These are phyloP conservation scores for Dasypolia templi DNA, from an alignment of 2,888 invertebrate genomes.

Conservation along the genomic window DNA sequence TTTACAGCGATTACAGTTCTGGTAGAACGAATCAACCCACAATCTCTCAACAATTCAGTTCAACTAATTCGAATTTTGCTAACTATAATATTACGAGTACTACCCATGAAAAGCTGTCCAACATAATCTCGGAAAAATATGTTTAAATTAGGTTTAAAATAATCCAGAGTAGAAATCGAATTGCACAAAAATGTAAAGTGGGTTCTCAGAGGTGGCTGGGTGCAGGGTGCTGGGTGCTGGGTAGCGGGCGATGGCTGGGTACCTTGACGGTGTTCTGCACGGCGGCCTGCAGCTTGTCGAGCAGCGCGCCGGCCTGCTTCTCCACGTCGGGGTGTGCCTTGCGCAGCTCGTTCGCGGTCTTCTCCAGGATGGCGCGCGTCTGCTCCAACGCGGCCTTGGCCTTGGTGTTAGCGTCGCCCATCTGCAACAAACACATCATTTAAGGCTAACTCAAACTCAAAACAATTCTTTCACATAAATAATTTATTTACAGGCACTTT, in stretches of 20 bases:
- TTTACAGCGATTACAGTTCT: not conserved
- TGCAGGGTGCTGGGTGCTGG: no score
- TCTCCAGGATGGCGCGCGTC: slow-evolving; percentile 77
- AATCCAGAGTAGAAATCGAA: not conserved
- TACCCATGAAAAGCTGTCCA: no score
- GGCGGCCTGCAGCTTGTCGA: slow-evolving; percentile 79
- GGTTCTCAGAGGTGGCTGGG: no score
- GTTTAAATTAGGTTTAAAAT: not conserved
- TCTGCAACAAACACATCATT: slow-evolving; percentile 66
- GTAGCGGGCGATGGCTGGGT: slow-evolving; percentile 49
- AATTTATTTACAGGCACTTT: not conserved
- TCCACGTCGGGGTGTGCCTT: slow-evolving; percentile 85
- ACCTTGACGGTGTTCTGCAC: slow-evolving; percentile 80
- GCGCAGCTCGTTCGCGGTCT: slow-evolving; percentile 80
- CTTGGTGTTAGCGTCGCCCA: slow-evolving; percentile 83
- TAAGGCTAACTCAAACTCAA: not conserved
- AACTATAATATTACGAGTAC: not conserved
- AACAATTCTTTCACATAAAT: not conserved
- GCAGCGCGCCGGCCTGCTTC: slow-evolving; percentile 77
- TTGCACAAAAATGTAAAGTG: no score
- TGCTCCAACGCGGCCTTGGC: slow-evolving; percentile 82
- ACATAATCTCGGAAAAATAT: not conserved
- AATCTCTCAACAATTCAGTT: not conserved
- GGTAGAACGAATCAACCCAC: not conserved
- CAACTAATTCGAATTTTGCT: not conserved